A percentile compares a stretch with the other conserved stretches of the same genome.
These are phyloP conservation scores for Pegea sp. DNA, from an alignment of 23 tunicate species.

Conservation along the genomic window DNA sequence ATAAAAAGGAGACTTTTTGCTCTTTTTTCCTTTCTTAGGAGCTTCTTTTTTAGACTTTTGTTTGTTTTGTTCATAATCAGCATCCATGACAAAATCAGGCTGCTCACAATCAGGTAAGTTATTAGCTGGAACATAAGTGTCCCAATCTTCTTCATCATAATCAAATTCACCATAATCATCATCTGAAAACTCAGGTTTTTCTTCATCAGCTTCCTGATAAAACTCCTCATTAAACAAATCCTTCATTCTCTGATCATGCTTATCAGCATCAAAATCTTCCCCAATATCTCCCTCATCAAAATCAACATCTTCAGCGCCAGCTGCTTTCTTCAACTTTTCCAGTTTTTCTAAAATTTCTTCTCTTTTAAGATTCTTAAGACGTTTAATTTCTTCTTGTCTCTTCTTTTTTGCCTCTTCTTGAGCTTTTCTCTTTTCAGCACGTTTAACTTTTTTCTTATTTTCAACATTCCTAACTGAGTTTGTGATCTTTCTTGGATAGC, in stretches of 20 bases:
- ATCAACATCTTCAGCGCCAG: slow-evolving; percentile 50
- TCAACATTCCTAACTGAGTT: slow-evolving; percentile 41
- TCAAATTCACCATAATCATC: slow-evolving; percentile 26
- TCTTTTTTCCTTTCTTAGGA: slow-evolving; percentile 2
- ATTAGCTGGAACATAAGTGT: slow-evolving; percentile 5
- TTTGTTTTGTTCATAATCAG: neutral
- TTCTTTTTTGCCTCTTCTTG: slow-evolving; percentile 40
- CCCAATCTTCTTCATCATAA: slow-evolving; percentile 17
- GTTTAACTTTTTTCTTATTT: slow-evolving; percentile 25
- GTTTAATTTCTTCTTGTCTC: slow-evolving; percentile 54
- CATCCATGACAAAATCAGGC: slow-evolving; percentile 17
- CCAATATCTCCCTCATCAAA: slow-evolving; percentile 33
- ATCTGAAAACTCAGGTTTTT: slow-evolving; percentile 74
- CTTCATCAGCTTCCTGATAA: slow-evolving; percentile 36
- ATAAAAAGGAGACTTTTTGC: slow-evolving; percentile 39
- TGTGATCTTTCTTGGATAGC: slow-evolving; percentile 57
- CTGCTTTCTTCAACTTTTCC: slow-evolving; percentile 28
- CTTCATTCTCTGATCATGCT: slow-evolving; percentile 79
- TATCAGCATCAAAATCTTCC: slow-evolving; percentile 42
- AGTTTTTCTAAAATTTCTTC: slow-evolving; percentile 65
- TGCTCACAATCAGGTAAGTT: slow-evolving; percentile 44
- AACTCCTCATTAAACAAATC: slow-evolving; percentile 39
- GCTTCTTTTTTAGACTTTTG: too few species aligned
- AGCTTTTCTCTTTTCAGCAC: slow-evolving; percentile 19
- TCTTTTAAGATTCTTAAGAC: slow-evolving; percentile 37